Percentiles rank a stretch among this genome's conserved stretches.
These are phyloP conservation scores for Chaunax sp. DNA, from an alignment of 2,797 vertebrate genomes.

Conservation along the genomic window DNA sequence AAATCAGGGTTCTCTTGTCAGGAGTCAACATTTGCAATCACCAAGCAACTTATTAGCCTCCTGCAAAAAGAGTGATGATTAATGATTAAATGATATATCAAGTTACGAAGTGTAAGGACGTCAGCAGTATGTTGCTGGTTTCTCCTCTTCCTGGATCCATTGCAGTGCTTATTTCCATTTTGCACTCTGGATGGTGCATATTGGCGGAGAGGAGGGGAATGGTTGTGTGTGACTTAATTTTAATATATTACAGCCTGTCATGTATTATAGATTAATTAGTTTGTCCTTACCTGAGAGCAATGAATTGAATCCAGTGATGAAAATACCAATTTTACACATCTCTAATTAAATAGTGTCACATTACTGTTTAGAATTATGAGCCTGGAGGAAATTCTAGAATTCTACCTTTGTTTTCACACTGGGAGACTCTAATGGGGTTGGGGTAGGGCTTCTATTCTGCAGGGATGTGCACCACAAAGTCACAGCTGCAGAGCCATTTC, in stretches of 20 bases:
- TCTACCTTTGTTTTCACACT: slow-evolving; percentile 26
- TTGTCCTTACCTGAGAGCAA: slow-evolving; percentile 67
- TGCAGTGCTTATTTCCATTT: slow-evolving; percentile 5
- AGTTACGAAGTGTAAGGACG: background rate
- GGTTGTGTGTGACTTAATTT: slow-evolving; percentile 50
- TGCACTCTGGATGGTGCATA: slow-evolving; percentile 33
- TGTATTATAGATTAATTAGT: slow-evolving; percentile 67
- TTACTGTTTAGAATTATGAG: slow-evolving; percentile 53
- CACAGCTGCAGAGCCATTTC: slow-evolving; percentile 27
- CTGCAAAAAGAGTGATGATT: background rate
- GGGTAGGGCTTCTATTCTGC: background rate
- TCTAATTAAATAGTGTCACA: slow-evolving; percentile 68
- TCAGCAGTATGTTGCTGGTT: slow-evolving; percentile 5
- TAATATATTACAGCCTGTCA: slow-evolving; percentile 59
- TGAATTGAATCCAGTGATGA: slow-evolving; percentile 49
- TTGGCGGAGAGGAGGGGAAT: slow-evolving; percentile 29
- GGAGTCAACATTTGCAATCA: too few relatives aligned
- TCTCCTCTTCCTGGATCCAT: slow-evolving; percentile 1
- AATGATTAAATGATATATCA: slow-evolving; percentile 1
- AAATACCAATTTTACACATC: slow-evolving; percentile 63
- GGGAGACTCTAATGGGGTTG: slow-evolving; percentile 6
- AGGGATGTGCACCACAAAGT: slow-evolving; percentile 16
- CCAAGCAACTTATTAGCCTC: too few relatives aligned
- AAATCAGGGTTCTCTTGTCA: slow-evolving; percentile 16
- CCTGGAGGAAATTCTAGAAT: slow-evolving; percentile 37